phyloP scores from a whole-genome alignment of 2,797 vertebrate species.

The Enteromius argenteus region DNA sequence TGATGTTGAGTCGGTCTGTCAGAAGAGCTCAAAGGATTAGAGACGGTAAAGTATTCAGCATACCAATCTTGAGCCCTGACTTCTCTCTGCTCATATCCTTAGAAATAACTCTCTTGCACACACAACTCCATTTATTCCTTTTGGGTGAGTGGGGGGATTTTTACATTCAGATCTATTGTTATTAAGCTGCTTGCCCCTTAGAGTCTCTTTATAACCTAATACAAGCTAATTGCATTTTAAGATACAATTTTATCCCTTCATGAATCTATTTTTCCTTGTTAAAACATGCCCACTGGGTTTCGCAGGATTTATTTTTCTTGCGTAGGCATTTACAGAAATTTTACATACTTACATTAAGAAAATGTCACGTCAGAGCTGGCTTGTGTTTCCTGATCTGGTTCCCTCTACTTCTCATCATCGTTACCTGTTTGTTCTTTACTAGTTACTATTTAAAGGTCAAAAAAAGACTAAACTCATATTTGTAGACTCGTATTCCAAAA shows the following conservation, averaged over 20 bases:
- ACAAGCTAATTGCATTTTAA: conserved; percentile 22
- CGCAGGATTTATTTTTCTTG: background rate
- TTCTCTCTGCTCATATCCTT: conserved; percentile 26
- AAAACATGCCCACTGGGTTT: conserved; percentile 2
- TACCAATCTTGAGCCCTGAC: conserved; percentile 18
- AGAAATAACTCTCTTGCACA: conserved; percentile 8
- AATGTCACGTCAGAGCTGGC: background rate
- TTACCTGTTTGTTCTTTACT: background rate
- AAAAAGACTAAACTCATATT: background rate
- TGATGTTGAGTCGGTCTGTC: conserved; percentile 46
- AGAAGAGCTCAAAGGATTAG: conserved; percentile 55
- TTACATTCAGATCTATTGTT: conserved; percentile 6
- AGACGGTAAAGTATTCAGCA: conserved; percentile 17
- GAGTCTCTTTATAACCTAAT: conserved; percentile 1
- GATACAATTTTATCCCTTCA: background rate
- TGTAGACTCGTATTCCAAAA: background rate
- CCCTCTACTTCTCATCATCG: background rate
- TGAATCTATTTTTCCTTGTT: background rate
- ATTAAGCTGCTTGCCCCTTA: background rate
- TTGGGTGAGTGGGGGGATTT: background rate
- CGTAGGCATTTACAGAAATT: background rate
- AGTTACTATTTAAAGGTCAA: background rate
- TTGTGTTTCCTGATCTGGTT: background rate
- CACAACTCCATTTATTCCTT: background rate
- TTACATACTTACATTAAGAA: background rate